A percentile compares a stretch with the other conserved stretches of the same genome.
phyloP scores from a whole-genome alignment of 2,113 vertebrate genomes.

The Oenanthe oenanthe region DNA sequence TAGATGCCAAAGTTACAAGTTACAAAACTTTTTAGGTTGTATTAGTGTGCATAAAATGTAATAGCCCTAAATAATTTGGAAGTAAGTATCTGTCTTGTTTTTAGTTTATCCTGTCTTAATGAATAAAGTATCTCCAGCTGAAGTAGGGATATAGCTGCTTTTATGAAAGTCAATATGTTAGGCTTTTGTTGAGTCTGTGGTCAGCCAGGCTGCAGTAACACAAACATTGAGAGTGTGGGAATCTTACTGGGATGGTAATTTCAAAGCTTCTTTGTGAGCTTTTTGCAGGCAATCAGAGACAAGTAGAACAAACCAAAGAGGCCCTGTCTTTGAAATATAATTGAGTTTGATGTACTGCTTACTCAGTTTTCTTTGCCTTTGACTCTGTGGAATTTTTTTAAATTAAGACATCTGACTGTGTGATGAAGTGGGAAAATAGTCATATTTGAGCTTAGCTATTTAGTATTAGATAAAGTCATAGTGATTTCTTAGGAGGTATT shows the following conservation, averaged over 20 bases:
- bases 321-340: neutral
- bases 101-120: neutral
- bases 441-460: neutral
- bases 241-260: neutral
- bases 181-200: constrained; percentile 42
- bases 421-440: neutral
- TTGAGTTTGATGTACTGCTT: constrained; percentile 3
- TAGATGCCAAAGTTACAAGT: neutral
- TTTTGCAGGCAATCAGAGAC: neutral
- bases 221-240: neutral
- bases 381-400: neutral
- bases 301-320: neutral
- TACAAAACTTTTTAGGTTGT: neutral
- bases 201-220: neutral
- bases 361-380: constrained; percentile 12
- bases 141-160: neutral
- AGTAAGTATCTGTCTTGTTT: neutral
- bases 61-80: neutral
- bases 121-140: neutral
- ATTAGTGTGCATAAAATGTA: neutral
- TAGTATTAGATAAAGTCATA: neutral
- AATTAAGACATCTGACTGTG: neutral
- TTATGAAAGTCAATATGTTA: neutral
- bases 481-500: neutral
- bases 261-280: constrained; percentile 5